phyloP scores from a whole-genome alignment of 2,797 vertebrate genomes.

The Perodicticus potto region DNA sequence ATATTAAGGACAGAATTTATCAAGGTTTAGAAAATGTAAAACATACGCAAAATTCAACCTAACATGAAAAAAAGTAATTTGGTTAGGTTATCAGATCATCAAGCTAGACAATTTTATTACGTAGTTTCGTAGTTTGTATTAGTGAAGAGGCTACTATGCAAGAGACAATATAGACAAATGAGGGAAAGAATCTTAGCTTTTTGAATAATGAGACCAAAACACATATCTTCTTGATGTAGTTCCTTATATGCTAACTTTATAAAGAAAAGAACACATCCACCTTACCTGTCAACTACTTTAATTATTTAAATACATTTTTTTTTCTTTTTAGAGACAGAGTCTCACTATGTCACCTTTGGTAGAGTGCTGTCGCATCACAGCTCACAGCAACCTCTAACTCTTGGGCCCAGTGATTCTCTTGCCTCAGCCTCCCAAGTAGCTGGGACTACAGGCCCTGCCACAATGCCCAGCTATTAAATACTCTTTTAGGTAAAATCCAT shows the following conservation, averaged over 20 bases:
- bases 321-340: too few relatives aligned
- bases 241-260: not conserved
- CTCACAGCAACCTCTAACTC: too few relatives aligned
- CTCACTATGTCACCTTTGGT: too few relatives aligned
- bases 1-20: slow-evolving; percentile 65
- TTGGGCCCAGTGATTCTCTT: too few relatives aligned
- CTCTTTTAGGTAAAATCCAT: not conserved
- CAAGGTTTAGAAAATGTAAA: not conserved
- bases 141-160: not conserved
- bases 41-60: not conserved
- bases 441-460: too few relatives aligned
- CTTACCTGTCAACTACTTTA: not conserved
- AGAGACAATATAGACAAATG: not conserved
- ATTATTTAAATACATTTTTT: not conserved
- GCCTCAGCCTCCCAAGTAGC: too few relatives aligned
- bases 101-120: not conserved
- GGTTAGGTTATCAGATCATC: not conserved
- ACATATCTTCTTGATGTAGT: not conserved
- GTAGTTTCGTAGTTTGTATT: not conserved
- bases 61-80: not conserved
- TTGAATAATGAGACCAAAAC: not conserved
- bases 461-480: not conserved
- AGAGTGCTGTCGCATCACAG: too few relatives aligned
- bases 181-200: not conserved
- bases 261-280: not conserved